Percentiles rank a stretch among this genome's conserved stretches.
phyloP scores from a whole-genome alignment of 2,888 invertebrate species.

The Heliconius sara region DNA sequence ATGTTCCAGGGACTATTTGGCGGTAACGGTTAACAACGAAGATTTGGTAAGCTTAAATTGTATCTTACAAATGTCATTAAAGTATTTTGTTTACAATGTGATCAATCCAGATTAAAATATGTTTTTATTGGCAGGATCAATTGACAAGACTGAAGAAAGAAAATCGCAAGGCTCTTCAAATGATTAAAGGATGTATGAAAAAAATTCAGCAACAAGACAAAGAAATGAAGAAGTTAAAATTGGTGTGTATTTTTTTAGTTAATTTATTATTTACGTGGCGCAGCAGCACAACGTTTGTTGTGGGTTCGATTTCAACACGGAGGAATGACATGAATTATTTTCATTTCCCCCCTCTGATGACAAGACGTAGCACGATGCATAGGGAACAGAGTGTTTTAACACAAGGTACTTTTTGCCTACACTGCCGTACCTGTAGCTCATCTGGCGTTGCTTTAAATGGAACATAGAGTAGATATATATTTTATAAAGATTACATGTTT shows the following conservation, averaged over 20 bases:
- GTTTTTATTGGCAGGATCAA: constrained; percentile 66
- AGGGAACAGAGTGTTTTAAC: too few species aligned
- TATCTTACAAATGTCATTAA: background rate
- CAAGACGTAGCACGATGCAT: background rate
- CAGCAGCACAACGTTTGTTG: background rate
- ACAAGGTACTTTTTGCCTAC: too few species aligned
- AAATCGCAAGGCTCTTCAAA: constrained; percentile 82
- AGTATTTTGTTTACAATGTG: background rate
- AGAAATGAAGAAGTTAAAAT: constrained; percentile 76
- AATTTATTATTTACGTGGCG: background rate
- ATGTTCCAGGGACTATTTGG: constrained; percentile 70
- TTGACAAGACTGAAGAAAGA: constrained; percentile 79
- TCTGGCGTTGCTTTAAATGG: too few species aligned
- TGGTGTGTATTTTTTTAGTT: constrained; percentile 55
- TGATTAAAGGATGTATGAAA: constrained; percentile 84
- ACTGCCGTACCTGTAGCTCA: too few species aligned
- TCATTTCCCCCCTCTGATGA: background rate
- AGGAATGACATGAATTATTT: background rate
- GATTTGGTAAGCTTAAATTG: constrained; percentile 63
- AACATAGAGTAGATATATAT: too few species aligned
- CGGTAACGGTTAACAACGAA: constrained; percentile 68
- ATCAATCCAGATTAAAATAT: background rate
- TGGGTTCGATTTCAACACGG: too few species aligned
- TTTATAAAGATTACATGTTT: background rate
- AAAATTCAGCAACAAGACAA: constrained; percentile 82